Evolutionary conservation across 2,797 vertebrate genomes (phyloP), one percentile per base, ranked within the genome.

Genomic region (Nasua narica): DNA sequence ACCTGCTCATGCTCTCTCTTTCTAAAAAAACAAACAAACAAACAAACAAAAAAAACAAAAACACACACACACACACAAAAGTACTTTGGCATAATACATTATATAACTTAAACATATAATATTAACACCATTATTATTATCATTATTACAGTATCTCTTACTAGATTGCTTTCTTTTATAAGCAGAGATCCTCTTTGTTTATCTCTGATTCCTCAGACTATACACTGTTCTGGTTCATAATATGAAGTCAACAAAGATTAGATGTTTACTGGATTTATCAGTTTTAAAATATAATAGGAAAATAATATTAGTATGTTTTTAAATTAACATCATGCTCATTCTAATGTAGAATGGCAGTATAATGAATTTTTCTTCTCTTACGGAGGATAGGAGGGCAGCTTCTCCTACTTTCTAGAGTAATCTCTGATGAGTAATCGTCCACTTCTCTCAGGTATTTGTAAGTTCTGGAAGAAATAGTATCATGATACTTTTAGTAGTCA

Each of bases 211-310:
- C 27, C 11, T 77, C 35, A 76, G 50, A 32, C 4, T 77, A 0
- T 50, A 18, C 35, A 48, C 21, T 77, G 16, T 72, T 76, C n/a
- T 58, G 35, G 13, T 50, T 87, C 7, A 21, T 52, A 87, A 43
- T 37, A 52, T 3, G 32, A 91, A 83, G 0, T 37, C 10, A 91
- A 7, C 32, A 67, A 62, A 35, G 27, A 0, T 82, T 65, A 76
- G 32, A 60, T 0, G 0, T 35, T 85, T 72, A n/a, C 14, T 19
- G 74, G 6, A 70, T 65, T 83, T 67, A 70, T 86, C 16, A 79
- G 16, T 14, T 48, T 48, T 89, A 72, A 95, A 95, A 60, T 85
- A 81, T 29, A 69, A 48, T 21, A 82, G 35, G 5, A 94, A 78
- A 78, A 10, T 46, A 79, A 69, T 48, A 67, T 54, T 67, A 65